Evolutionary conservation across 2,797 vertebrate genomes (phyloP).

Genomic region (Poecile montanus): DNA sequence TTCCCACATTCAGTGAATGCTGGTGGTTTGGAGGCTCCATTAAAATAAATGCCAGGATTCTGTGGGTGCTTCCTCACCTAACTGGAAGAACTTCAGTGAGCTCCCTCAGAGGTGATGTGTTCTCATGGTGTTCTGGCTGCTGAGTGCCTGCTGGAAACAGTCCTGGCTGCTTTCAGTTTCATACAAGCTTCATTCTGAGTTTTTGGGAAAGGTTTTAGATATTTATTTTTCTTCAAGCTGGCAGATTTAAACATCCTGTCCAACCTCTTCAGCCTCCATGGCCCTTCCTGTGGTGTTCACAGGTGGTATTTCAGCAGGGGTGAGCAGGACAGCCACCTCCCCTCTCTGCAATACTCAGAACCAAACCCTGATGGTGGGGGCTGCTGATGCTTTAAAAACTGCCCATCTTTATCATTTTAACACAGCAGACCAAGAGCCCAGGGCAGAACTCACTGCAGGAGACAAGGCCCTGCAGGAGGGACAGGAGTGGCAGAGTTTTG

Average conservation of each 20-base stretch:
- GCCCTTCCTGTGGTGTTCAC: neutral
- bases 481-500: neutral
- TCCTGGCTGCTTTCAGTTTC: neutral
- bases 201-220: neutral
- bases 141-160: neutral
- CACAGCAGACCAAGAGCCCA: neutral
- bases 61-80: neutral
- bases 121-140: neutral
- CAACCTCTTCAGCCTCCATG: neutral
- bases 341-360: neutral
- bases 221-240: neutral
- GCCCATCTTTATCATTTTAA: neutral
- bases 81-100: neutral
- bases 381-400: neutral
- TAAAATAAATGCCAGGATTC: neutral
- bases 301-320: accelerated
- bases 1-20: neutral
- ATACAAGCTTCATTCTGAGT: neutral
- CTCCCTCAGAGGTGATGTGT: neutral
- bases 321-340: neutral
- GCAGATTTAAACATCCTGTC: neutral
- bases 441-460: neutral
- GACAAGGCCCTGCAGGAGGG: neutral
- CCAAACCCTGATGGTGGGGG: neutral
- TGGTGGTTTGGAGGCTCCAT: neutral